These are phyloP conservation scores for Tenthredo notha DNA, from an alignment of 2,888 invertebrate species.

Conservation along the genomic window DNA sequence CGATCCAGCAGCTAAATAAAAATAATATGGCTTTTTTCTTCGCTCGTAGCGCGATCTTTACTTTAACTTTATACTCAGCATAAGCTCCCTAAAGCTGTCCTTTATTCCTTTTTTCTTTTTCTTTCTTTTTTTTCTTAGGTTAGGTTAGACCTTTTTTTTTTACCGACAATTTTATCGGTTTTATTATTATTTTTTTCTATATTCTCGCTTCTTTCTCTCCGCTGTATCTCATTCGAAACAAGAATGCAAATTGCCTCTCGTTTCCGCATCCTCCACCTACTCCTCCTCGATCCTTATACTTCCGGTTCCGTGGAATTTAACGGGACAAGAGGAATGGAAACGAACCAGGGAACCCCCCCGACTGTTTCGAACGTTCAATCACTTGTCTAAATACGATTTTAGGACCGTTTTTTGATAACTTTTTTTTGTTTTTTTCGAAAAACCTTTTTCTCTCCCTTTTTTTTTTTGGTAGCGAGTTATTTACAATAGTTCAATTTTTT, in stretches of 20 bases:
- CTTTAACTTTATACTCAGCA: slow-evolving; percentile 69
- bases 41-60: slow-evolving; percentile 32
- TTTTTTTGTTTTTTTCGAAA: too few relatives aligned
- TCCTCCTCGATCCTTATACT: slow-evolving; percentile 61
- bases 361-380: neutral
- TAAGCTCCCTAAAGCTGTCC: slow-evolving; percentile 67
- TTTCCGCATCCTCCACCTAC: slow-evolving; percentile 66
- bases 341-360: slow-evolving; percentile 1
- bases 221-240: slow-evolving; percentile 68
- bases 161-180: neutral
- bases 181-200: neutral
- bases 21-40: slow-evolving; percentile 44
- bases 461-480: slow-evolving; percentile 60
- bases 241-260: slow-evolving; percentile 75
- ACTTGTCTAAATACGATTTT: neutral
- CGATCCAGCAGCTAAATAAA: slow-evolving; percentile 44
- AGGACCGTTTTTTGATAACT: neutral
- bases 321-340: slow-evolving; percentile 5
- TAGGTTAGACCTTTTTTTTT: slow-evolving; percentile 1
- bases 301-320: slow-evolving; percentile 61
- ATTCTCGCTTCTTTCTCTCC: slow-evolving; percentile 40
- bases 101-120: too few relatives aligned
- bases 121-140: slow-evolving; percentile 41
- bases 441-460: neutral
- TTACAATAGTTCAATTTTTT: slow-evolving; percentile 73